Percentiles rank a stretch among this genome's conserved stretches.
Conservation (phyloP, 2,888 invertebrate species). For the Spisula solida region DNA sequence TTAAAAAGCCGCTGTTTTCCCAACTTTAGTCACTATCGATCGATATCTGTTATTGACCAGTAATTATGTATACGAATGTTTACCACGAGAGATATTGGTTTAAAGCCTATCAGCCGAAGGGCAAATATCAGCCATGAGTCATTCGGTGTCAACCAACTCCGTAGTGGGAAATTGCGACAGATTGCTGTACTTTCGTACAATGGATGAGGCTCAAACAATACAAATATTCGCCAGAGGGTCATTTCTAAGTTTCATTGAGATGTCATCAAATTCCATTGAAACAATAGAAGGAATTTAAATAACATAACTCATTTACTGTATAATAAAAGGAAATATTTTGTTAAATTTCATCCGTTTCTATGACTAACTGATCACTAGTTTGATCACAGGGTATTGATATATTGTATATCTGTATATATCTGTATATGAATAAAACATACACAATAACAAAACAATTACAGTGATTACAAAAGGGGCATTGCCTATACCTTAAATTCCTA, state of each 20-base stretch:
- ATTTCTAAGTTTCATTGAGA: neutral
- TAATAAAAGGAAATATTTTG: too few species aligned
- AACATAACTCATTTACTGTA: neutral
- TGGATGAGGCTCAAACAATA: neutral
- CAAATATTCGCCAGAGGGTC: neutral
- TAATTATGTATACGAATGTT: too few species aligned
- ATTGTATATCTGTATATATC: too few species aligned
- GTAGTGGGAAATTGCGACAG: neutral
- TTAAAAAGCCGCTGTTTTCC: neutral
- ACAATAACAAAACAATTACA: too few species aligned
- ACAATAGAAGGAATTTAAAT: neutral
- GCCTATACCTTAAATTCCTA: too few species aligned
- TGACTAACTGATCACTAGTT: neutral
- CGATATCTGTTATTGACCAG: slow-evolving; percentile 1
- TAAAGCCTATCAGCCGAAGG: neutral
- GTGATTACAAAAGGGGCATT: too few species aligned
- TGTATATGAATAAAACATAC: too few species aligned
- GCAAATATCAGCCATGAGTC: neutral
- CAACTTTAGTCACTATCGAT: neutral
- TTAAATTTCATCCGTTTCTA: neutral
- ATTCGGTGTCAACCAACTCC: neutral
- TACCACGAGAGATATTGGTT: too few species aligned
- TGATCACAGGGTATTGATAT: too few species aligned
- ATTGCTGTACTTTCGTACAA: neutral
- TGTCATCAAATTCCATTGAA: neutral